phyloP scores from a whole-genome alignment of 2,113 vertebrate species.

The Proteles cristata region DNA sequence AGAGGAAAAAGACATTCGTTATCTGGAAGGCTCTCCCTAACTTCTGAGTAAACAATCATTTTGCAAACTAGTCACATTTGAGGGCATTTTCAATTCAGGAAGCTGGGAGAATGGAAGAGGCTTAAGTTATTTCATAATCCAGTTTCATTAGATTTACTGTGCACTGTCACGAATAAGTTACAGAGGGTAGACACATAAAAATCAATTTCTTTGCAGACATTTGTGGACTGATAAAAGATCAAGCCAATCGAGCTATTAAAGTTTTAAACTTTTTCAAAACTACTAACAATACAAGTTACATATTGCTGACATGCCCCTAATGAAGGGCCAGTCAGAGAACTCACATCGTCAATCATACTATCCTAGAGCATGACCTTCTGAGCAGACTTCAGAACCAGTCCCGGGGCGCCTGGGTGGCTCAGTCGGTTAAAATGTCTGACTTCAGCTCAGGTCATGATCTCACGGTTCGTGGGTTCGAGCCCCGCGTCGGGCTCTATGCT shows the following conservation, averaged over 20 bases:
- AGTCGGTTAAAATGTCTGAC: too few relatives aligned
- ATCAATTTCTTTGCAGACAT: constrained; percentile 67
- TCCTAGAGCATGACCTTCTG: background rate
- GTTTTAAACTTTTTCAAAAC: constrained; percentile 49
- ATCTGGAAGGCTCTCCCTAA: constrained; percentile 7
- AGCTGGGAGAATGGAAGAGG: constrained; percentile 56
- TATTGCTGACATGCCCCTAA: background rate
- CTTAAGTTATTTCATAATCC: constrained; percentile 70
- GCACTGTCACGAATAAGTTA: constrained; percentile 55
- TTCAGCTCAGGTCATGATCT: too few relatives aligned
- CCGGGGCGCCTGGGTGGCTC: too few relatives aligned
- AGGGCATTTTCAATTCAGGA: constrained; percentile 59
- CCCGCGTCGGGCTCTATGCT: too few relatives aligned
- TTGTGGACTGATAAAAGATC: constrained; percentile 65
- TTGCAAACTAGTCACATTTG: constrained; percentile 57
- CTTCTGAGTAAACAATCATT: constrained; percentile 55
- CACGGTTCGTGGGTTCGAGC: too few relatives aligned
- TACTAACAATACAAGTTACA: background rate
- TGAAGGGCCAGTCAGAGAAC: background rate
- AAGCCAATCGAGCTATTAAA: constrained; percentile 53
- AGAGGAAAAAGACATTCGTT: background rate
- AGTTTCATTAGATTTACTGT: constrained; percentile 69
- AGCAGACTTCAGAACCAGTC: background rate
- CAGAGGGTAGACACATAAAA: constrained; percentile 52
- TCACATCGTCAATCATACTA: background rate